Evolutionary conservation across 2,113 vertebrate species (phyloP).

Genomic region (Neolamprologus caudopunctatus): DNA sequence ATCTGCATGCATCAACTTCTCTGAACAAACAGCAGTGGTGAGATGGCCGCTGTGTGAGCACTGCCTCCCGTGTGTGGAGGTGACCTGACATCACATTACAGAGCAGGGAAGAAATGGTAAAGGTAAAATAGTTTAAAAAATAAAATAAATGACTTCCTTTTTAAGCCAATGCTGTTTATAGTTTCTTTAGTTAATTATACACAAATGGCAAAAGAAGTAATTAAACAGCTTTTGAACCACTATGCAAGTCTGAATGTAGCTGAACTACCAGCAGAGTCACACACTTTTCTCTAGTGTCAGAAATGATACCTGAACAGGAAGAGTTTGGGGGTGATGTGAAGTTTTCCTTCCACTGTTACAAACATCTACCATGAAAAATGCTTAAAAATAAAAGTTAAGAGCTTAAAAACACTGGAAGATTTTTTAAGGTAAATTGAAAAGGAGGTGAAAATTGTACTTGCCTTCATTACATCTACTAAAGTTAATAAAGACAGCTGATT

Average conservation of each 20-base stretch:
- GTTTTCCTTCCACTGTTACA: not conserved
- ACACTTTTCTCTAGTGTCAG: not conserved
- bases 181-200: not conserved
- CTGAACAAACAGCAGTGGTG: not conserved
- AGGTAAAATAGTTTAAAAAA: not conserved
- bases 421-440: not conserved
- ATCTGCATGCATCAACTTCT: not conserved
- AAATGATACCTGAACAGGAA: not conserved
- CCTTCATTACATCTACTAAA: not conserved
- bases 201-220: not conserved
- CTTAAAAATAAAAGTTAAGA: not conserved
- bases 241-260: not conserved
- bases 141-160: not conserved
- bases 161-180: not conserved
- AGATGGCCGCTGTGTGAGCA: not conserved
- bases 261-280: not conserved
- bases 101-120: not conserved
- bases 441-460: not conserved
- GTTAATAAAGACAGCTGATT: not conserved
- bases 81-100: not conserved
- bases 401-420: not conserved
- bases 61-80: not conserved
- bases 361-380: not conserved
- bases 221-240: not conserved
- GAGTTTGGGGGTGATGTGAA: not conserved